Base-by-base conservation (phyloP, 1,140 invertebrate species). In the Caenorhabditis brenneri region DNA sequence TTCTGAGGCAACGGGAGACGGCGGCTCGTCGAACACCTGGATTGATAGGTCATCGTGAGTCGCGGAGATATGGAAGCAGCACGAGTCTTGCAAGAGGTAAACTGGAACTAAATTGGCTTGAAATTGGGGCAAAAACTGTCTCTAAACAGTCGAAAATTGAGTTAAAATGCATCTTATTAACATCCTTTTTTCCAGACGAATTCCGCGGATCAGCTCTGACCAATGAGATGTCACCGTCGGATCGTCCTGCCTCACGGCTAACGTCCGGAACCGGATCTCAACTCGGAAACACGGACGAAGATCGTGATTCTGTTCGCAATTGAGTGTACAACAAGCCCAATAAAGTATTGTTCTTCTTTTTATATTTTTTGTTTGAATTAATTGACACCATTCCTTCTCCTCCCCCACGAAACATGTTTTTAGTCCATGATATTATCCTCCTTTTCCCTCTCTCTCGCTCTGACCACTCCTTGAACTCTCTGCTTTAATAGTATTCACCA, bases 401-500 rank as follows among this genome's bases (percentile, higher is more conserved):
- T n/a, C n/a, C n/a, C n/a, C n/a, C n/a, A n/a, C n/a, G n/a, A n/a
- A n/a, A n/a, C 42, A 74, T 74, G 65, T 74, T 74, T 36, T 74
- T 74, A 74, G 65, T 5, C 53, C 53, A 58, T 58, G 48, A n/a
- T n/a, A n/a, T n/a, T n/a, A n/a, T n/a, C n/a, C n/a, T n/a, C n/a
- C n/a, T n/a, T n/a, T n/a, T n/a, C n/a, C n/a, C n/a, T n/a, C n/a
- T 19, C n/a, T 51, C n/a, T n/a, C 48, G 6, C 15, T n/a, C 24
- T 58, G 53, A 74, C 36, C n/a, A 74, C 24, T n/a, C 24, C 24
- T 12, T 24, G n/a, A 39, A 42, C 24, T 9, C 12, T n/a, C 58
- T 74, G 65, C 65, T 74, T 74, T 74, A 74, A 74, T 74, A 42
- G 36, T 74, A 74, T 74, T 74, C 36, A 29, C n/a, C n/a, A n/a